phyloP scores from a whole-genome alignment of 2,113 vertebrate genomes.

The Balaeniceps rex region DNA sequence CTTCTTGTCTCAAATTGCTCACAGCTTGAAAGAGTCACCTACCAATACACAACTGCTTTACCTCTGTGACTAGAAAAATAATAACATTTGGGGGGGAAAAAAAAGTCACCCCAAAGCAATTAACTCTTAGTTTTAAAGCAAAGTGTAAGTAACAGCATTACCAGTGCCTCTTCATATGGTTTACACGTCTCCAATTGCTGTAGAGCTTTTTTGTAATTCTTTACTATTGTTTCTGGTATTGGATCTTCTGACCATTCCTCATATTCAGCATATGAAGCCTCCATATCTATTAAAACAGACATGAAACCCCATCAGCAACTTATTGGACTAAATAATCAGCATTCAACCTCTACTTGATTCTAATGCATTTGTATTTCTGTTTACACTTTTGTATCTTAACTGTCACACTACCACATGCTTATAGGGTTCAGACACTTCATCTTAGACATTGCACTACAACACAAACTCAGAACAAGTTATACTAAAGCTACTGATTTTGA shows the following conservation, averaged over 20 bases:
- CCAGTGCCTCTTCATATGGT: constrained; percentile 88
- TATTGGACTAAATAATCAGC: not conserved
- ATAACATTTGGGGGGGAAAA: no score
- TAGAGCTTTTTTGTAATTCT: constrained; percentile 85
- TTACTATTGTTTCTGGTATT: constrained; percentile 71
- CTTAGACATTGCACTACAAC: rapidly evolving
- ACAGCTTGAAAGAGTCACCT: not conserved
- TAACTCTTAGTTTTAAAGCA: not conserved
- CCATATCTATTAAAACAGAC: constrained; percentile 83
- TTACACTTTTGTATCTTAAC: not conserved
- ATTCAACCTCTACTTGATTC: not conserved
- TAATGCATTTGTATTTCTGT: not conserved
- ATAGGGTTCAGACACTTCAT: not conserved
- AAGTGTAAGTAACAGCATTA: constrained; percentile 43
- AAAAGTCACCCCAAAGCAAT: not conserved
- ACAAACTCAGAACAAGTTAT: not conserved
- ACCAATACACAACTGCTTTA: not conserved
- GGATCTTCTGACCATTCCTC: constrained; percentile 91
- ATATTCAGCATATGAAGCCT: constrained; percentile 88
- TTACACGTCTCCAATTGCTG: constrained; percentile 87
- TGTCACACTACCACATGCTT: not conserved
- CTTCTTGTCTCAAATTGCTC: not conserved
- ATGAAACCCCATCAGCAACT: not conserved
- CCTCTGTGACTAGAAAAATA: not conserved
- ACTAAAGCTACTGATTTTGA: not conserved